Conservation (phyloP, 2,888 invertebrate genomes). For the Xestia c-nigrum region DNA sequence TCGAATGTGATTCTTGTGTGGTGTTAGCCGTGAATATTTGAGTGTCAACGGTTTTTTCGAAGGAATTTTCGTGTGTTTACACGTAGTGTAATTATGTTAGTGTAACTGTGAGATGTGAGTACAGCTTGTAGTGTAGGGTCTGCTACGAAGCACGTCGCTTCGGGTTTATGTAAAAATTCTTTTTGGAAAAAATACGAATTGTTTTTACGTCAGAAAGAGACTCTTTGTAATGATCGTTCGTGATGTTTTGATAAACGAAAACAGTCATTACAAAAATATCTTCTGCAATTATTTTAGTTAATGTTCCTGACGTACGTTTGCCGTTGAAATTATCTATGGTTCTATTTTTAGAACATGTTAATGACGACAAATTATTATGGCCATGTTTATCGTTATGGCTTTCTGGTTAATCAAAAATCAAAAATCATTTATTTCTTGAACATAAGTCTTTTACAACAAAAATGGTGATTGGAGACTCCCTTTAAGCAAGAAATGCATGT, state of each 20-base stretch:
- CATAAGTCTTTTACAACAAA: too few relatives aligned
- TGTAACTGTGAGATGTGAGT: constrained; percentile 65
- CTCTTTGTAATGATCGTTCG: constrained; percentile 1
- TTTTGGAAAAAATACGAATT: constrained; percentile 30
- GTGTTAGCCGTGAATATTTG: constrained; percentile 65
- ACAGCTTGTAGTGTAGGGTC: constrained; percentile 46
- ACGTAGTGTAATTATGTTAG: constrained; percentile 67
- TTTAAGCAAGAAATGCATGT: too few relatives aligned
- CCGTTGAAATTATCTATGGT: constrained; percentile 35
- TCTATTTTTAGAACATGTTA: neutral
- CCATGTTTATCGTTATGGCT: neutral
- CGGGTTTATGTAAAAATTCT: constrained; percentile 50
- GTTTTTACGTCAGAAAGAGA: constrained; percentile 33
- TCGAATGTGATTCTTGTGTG: constrained; percentile 70
- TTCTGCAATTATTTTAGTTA: neutral
- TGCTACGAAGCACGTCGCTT: constrained; percentile 51
- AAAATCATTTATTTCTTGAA: too few relatives aligned
- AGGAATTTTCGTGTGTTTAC: constrained; percentile 64
- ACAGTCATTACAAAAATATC: neutral
- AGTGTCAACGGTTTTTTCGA: constrained; percentile 67
- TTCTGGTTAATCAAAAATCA: too few relatives aligned
- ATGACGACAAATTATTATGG: neutral
- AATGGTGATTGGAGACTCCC: too few relatives aligned
- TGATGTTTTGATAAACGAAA: neutral
- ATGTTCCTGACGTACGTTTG: constrained; percentile 35